Evolutionary conservation across 2,888 invertebrate species (phyloP).

Genomic region (Tiphia femorata): DNA sequence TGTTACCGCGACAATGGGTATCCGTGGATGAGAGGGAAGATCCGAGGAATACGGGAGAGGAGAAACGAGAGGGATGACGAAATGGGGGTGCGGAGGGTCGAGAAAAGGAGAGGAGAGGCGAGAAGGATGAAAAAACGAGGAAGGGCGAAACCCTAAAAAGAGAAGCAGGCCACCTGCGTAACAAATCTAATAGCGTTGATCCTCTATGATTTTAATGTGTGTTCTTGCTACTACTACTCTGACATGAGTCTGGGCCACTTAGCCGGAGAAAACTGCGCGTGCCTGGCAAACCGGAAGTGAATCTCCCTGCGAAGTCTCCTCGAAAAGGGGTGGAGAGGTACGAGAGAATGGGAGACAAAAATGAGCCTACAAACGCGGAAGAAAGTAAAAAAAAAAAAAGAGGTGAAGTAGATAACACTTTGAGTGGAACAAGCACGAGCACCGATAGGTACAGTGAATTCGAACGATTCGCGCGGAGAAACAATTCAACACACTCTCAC

Average conservation of each 20-base stretch:
- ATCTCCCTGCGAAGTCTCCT: constrained; percentile 7
- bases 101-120: background rate
- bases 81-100: background rate
- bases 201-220: constrained; percentile 57
- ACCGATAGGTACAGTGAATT: too few relatives aligned
- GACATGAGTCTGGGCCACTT: constrained; percentile 48
- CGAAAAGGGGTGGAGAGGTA: constrained; percentile 8
- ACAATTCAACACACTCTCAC: too few relatives aligned
- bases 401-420: too few relatives aligned
- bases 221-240: constrained; percentile 59
- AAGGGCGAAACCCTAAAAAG: too few relatives aligned
- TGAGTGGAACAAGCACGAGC: too few relatives aligned
- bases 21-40: background rate
- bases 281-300: constrained; percentile 32
- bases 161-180: constrained; percentile 23
- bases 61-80: background rate
- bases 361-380: too few relatives aligned
- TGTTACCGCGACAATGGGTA: too few relatives aligned
- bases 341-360: too few relatives aligned
- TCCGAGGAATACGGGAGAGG: background rate
- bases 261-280: constrained; percentile 25
- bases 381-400: too few relatives aligned
- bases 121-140: constrained; percentile 1
- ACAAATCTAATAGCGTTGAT: constrained; percentile 47
- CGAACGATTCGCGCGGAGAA: too few relatives aligned